A percentile compares a stretch with the other conserved stretches of the same genome.
These are phyloP conservation scores for Lepus townsendii DNA, from an alignment of 2,797 vertebrate species.

Conservation along the genomic window DNA sequence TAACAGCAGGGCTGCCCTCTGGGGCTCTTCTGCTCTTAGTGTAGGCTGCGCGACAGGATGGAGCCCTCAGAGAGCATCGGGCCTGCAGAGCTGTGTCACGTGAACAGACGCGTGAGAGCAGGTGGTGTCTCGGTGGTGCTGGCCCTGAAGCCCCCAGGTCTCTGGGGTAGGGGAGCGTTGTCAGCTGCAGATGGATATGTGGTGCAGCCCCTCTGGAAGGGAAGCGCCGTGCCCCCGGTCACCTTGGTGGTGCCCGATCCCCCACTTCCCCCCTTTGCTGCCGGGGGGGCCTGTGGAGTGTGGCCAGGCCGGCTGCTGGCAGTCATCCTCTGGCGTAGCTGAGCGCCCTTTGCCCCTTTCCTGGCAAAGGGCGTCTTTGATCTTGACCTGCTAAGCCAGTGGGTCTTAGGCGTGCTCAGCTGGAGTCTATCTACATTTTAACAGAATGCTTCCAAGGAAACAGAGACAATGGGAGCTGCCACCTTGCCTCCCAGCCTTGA, in stretches of 20 bases:
- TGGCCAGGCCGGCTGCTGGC: neutral
- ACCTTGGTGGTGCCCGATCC: rapidly evolving
- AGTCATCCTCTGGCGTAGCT: neutral
- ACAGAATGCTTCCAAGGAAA: neutral
- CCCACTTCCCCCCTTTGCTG: neutral
- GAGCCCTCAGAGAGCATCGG: neutral
- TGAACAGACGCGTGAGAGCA: no score
- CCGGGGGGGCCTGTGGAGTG: neutral
- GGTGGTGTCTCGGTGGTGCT: neutral
- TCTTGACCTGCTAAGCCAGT: neutral
- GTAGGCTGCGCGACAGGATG: neutral
- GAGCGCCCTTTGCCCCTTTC: neutral
- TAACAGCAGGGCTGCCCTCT: no score
- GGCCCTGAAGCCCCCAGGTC: neutral
- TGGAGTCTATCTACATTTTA: neutral
- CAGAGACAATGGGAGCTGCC: neutral
- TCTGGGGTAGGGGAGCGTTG: neutral
- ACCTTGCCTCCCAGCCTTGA: rapidly evolving
- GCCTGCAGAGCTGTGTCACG: neutral
- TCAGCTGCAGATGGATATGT: neutral
- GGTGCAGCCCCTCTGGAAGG: neutral
- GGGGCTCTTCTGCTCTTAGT: neutral
- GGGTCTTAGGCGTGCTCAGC: neutral
- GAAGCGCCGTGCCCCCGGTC: rapidly evolving
- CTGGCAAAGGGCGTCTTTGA: no score